phyloP scores from a whole-genome alignment of 2,113 vertebrate genomes.

The Gadus macrocephalus region DNA sequence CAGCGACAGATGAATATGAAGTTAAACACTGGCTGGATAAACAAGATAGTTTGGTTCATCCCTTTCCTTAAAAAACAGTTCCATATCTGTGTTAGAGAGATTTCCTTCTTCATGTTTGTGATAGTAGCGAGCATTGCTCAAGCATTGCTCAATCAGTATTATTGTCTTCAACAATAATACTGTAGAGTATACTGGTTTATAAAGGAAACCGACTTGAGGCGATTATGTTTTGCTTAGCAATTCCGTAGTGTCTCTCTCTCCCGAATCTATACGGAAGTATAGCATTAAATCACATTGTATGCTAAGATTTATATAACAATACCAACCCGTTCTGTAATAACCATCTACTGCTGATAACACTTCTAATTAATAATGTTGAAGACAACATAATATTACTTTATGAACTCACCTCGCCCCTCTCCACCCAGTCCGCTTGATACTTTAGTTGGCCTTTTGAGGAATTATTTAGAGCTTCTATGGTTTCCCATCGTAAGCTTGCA shows the following conservation, averaged over 20 bases:
- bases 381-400: too few species aligned
- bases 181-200: too few species aligned
- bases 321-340: background rate
- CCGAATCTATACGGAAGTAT: too few species aligned
- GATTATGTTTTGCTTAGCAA: too few species aligned
- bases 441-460: constrained; percentile 65
- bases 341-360: background rate
- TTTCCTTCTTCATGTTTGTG: too few species aligned
- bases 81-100: too few species aligned
- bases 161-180: too few species aligned
- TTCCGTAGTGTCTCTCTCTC: too few species aligned
- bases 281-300: background rate
- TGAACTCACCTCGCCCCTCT: constrained; percentile 64
- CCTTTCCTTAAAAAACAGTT: background rate
- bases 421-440: constrained; percentile 60
- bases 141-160: too few species aligned
- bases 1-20: background rate
- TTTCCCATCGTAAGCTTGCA: constrained; percentile 62
- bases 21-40: background rate
- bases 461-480: constrained; percentile 66
- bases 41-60: background rate
- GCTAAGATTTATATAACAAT: background rate
- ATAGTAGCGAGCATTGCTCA: too few species aligned
- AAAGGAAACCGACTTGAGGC: too few species aligned
- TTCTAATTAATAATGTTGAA: background rate